phyloP scores from a whole-genome alignment of 1,140 invertebrate genomes.

The Heliconius hewitsoni region DNA sequence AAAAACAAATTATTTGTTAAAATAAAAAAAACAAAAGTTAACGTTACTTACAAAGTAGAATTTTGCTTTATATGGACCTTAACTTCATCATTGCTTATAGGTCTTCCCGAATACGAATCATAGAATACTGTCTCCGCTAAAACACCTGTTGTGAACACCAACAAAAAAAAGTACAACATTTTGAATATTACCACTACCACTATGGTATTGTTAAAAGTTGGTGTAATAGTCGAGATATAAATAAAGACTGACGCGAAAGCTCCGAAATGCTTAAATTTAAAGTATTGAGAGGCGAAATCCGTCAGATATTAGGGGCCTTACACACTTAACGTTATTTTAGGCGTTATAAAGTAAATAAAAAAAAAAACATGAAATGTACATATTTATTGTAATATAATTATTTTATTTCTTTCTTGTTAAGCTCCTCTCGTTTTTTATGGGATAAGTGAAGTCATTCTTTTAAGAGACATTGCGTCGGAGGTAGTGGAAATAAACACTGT shows the following conservation, averaged over 20 bases:
- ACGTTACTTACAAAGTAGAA: conserved; percentile 24
- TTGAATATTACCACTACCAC: not conserved
- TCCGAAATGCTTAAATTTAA: not conserved
- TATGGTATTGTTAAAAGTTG: not conserved
- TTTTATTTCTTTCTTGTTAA: too few relatives aligned
- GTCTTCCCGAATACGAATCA: conserved; percentile 16
- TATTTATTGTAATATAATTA: too few relatives aligned
- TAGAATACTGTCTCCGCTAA: conserved; percentile 19
- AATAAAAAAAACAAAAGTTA: too few relatives aligned
- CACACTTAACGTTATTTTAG: not conserved
- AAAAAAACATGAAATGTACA: too few relatives aligned
- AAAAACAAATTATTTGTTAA: too few relatives aligned
- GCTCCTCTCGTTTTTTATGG: too few relatives aligned
- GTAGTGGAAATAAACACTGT: too few relatives aligned
- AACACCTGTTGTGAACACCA: conserved; percentile 10
- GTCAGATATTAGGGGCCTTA: not conserved
- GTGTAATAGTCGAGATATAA: not conserved
- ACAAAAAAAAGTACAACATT: not conserved
- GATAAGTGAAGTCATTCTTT: too few relatives aligned
- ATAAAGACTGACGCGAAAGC: conserved; percentile 1
- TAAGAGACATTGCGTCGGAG: too few relatives aligned
- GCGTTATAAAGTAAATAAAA: not conserved
- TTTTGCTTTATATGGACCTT: conserved; percentile 22
- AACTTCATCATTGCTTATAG: conserved; percentile 17
- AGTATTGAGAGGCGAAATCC: not conserved